Percentiles rank a stretch among this genome's conserved stretches.
Evolutionary conservation across 2,888 invertebrate species (phyloP).

Genomic region (Odontocolon sp.): DNA sequence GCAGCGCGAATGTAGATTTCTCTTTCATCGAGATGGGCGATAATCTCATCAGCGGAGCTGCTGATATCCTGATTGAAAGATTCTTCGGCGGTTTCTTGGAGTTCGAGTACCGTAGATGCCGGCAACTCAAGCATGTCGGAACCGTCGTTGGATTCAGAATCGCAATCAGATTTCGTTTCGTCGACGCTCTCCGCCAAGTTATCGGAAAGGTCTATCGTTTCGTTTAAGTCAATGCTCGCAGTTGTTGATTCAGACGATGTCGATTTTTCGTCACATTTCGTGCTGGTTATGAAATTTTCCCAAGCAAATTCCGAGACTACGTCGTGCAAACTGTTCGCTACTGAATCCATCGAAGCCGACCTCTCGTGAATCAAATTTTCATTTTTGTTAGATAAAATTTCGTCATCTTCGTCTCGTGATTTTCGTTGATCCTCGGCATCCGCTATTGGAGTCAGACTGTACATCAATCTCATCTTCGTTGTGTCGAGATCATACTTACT

Average conservation of each 20-base stretch:
- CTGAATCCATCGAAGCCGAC: constrained; percentile 8
- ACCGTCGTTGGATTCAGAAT: constrained; percentile 60
- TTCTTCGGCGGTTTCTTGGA: constrained; percentile 68
- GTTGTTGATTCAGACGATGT: neutral
- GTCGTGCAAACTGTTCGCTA: constrained; percentile 25
- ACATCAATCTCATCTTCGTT: constrained; percentile 71
- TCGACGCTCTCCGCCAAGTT: constrained; percentile 51
- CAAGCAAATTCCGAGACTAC: constrained; percentile 54
- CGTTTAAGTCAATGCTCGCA: constrained; percentile 22
- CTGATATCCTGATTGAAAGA: constrained; percentile 73
- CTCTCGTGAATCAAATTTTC: constrained; percentile 12
- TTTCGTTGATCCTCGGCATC: constrained; percentile 44
- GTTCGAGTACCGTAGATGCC: constrained; percentile 64
- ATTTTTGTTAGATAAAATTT: neutral
- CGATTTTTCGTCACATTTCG: constrained; percentile 5
- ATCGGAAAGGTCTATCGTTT: constrained; percentile 40
- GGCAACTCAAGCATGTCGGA: constrained; percentile 73
- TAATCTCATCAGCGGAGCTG: constrained; percentile 73
- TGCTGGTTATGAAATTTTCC: constrained; percentile 48
- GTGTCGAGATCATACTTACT: constrained; percentile 73
- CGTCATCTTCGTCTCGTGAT: neutral
- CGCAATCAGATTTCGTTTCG: constrained; percentile 10
- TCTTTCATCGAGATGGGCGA: constrained; percentile 70
- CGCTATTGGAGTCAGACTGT: constrained; percentile 73
- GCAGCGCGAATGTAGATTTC: constrained; percentile 63